Conservation (phyloP, 2,113 vertebrate genomes). For the Macquaria ambigua region DNA sequence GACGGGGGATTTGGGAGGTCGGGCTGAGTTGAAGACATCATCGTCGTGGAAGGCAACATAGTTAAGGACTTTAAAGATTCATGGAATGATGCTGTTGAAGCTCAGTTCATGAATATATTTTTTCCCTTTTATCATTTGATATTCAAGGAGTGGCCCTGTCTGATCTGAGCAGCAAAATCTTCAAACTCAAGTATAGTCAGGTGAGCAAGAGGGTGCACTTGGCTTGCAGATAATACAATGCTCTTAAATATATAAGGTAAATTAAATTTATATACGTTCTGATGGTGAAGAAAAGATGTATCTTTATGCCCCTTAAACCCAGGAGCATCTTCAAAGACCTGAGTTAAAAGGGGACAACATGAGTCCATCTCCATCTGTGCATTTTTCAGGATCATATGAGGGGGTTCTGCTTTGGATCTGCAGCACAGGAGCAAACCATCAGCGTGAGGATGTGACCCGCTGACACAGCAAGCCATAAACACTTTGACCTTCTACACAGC, state of each 20-base stretch:
- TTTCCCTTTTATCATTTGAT: neutral
- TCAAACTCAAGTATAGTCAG: neutral
- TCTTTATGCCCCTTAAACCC: neutral
- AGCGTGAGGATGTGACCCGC: slow-evolving; percentile 20
- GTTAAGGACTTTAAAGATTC: slow-evolving; percentile 40
- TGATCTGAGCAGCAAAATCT: slow-evolving; percentile 18
- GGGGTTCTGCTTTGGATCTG: slow-evolving; percentile 12
- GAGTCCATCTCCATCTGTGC: slow-evolving; percentile 4
- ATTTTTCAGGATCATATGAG: slow-evolving; percentile 13
- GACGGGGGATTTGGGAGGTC: slow-evolving; percentile 43
- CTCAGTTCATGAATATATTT: slow-evolving; percentile 2
- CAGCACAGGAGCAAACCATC: slow-evolving; percentile 26
- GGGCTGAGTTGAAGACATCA: slow-evolving; percentile 42
- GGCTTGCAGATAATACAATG: too few species aligned
- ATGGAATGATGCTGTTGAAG: slow-evolving; percentile 22
- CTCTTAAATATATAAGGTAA: neutral
- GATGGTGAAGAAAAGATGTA: neutral
- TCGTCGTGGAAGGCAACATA: neutral
- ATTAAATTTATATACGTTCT: neutral
- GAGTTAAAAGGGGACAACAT: neutral
- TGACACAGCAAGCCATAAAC: slow-evolving; percentile 61
- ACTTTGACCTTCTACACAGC: too few species aligned
- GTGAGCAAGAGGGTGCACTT: neutral
- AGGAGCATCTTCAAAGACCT: neutral
- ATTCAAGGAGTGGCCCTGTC: neutral